These are phyloP conservation scores for Lontra canadensis DNA, from an alignment of 2,113 vertebrate species.

Conservation along the genomic window DNA sequence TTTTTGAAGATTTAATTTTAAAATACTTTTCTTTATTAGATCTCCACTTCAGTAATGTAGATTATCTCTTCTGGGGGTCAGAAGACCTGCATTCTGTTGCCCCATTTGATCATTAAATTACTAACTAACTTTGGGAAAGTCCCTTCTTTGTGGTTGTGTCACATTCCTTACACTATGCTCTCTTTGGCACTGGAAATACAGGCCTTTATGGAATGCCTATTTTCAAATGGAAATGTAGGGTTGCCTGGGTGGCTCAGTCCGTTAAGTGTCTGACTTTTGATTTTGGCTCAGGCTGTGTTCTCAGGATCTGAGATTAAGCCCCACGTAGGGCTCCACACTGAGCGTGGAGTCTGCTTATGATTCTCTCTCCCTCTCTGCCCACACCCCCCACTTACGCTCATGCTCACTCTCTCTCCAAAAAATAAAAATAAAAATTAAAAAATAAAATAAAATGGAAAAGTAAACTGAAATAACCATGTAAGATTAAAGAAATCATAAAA, in stretches of 20 bases:
- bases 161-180: not conserved
- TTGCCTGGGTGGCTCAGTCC: not conserved
- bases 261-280: not conserved
- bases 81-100: not conserved
- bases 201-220: not conserved
- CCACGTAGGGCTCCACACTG: not conserved
- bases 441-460: not conserved
- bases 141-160: not conserved
- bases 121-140: not conserved
- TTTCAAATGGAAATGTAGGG: not conserved
- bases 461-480: not conserved
- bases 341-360: not conserved
- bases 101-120: not conserved
- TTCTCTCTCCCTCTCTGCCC: not conserved
- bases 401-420: not conserved
- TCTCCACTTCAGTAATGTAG: not conserved
- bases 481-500: not conserved
- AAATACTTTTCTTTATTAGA: not conserved
- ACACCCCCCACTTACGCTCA: not conserved
- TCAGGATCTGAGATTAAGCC: not conserved
- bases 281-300: not conserved
- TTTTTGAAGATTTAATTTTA: not conserved
- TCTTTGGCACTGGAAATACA: not conserved
- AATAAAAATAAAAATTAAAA: not conserved
- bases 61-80: not conserved